Evolutionary conservation across 2,113 vertebrate species (phyloP).

Genomic region (Nyctibius bracteatus): DNA sequence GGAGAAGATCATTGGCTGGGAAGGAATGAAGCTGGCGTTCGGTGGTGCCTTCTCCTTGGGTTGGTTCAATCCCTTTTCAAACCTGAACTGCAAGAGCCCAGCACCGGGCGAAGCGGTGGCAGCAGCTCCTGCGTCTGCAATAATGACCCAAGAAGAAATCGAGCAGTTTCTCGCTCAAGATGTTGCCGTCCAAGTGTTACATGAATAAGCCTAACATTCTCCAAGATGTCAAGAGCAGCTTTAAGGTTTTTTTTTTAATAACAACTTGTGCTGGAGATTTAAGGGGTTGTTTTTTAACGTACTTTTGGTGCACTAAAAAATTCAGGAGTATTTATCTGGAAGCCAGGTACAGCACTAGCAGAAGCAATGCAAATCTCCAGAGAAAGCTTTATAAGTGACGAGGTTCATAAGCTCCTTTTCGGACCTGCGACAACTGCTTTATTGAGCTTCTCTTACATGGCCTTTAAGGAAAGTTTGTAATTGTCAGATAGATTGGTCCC

Average conservation of each 20-base stretch:
- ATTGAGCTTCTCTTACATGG: not conserved
- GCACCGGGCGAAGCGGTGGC: not conserved
- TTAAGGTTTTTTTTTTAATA: not conserved
- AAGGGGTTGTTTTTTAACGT: not conserved
- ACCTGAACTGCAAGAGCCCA: slow-evolving; percentile 62
- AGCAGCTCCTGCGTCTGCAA: slow-evolving; percentile 56
- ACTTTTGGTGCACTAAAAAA: not conserved
- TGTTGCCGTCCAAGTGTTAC: slow-evolving; percentile 9
- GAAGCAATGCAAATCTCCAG: slow-evolving; percentile 13
- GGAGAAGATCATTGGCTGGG: slow-evolving; percentile 78
- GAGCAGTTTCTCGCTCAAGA: slow-evolving; percentile 48
- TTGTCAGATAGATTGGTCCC: not conserved
- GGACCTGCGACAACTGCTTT: not conserved
- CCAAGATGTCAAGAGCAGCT: not conserved
- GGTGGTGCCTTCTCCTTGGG: slow-evolving; percentile 81
- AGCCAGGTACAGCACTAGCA: not conserved
- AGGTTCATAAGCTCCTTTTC: not conserved
- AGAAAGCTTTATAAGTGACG: not conserved
- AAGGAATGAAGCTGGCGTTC: slow-evolving; percentile 79
- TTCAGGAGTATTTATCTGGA: not conserved
- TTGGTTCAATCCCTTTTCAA: slow-evolving; percentile 89
- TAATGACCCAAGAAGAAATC: slow-evolving; percentile 53
- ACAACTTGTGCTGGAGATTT: not conserved
- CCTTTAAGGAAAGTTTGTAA: not conserved
- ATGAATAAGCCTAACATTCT: not conserved